Base-by-base conservation (phyloP, 2,113 vertebrate genomes). In the Perccottus glenii region DNA sequence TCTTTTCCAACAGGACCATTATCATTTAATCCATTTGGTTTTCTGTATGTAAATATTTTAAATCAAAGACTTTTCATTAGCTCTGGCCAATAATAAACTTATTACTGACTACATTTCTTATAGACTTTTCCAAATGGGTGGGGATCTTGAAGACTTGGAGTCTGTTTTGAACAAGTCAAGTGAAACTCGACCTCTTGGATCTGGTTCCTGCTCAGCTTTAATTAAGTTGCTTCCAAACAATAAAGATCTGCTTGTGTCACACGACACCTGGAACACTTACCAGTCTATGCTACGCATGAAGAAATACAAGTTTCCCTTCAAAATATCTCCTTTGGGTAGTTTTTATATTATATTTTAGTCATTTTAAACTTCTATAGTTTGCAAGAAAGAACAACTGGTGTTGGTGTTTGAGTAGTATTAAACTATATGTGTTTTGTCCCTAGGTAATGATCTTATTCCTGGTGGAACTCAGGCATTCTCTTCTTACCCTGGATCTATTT, bases 261-360 rank as follows among this genome's bases (percentile, higher is more conserved):
- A 99, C 27, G 95, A 95, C 85, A 98, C 97, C 9, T 99, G 96
- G 98, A 92, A 71, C 72, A 90, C 71, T 49, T 99, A 98, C 86
- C 95, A 96, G 87, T 77, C 93, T 80, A 98, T 99, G 96, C 92
- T 99, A 43, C 94, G 96, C 1, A 11, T 98, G 83, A 99, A 99
- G 92, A 97, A 96, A 82, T 98, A 98, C 83, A 88, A 57, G 0
- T 93, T 99, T 83, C 87, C 92, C 19, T 98, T 94, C 89, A 92
- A 62, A 7, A 5, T 84, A 11, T 93, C 90, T 0, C 80, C 92
- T 0, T 27, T 16, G 67, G 92, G 96, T 98, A 87, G 1, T 5
- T 14, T 9, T n/a, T n/a, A n/a, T n/a, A n/a, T n/a, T n/a, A n/a
- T n/a, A n/a, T n/a, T n/a, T n/a, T n/a, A n/a, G 32, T 38, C 60